Base-by-base conservation (phyloP, 2,797 vertebrate species). In the Anguilla megastoma region DNA sequence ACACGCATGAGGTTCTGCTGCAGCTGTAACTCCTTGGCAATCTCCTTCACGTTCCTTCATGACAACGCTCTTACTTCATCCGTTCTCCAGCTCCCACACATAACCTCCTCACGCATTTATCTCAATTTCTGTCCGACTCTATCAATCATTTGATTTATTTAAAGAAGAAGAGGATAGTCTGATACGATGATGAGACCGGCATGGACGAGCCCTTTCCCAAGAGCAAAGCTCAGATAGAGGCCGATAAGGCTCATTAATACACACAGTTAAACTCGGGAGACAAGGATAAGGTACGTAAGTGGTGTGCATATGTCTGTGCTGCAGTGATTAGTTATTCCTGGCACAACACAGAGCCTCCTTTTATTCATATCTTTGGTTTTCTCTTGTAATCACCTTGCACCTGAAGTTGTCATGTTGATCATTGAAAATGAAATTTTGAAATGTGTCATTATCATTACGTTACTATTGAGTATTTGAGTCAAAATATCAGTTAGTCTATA, bases 101-200 rank as follows among this genome's bases (percentile, higher is more conserved):
- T 45, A 69, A 2, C 4, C 24, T 66, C 86, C 21, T 18, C 83
- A 24, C 4, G 33, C 54, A 50, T 21, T 66, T 52, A 30, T 85
- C 87, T 87, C 69, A 48, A 45, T 66, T 50, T 69, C 82, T 71
- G 45, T 52, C 60, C 52, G 24, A 33, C 50, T 84, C 48, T 50
- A 45, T 84, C 14, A 58, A 48, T 74, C 48, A 45, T 60, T 56
- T 84, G 7, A 16, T 87, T 89, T 50, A 87, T 87, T 85, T 52
- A 45, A 89, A 80, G 60, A 45, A 36, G 41, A 85, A 86, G 33
- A 54, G 45, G 76, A 69, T 58, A 83, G 50, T 2, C 24, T 66
- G 82, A 54, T 48, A 60, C 16, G 52, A 41, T 80, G 21, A 60
- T 45, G 79, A n/a, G 71, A 71, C 50, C 85, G 30, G 48, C 10